These are phyloP conservation scores for Ptychoptera albimana DNA, from an alignment of 2,888 invertebrate species.

Conservation along the genomic window DNA sequence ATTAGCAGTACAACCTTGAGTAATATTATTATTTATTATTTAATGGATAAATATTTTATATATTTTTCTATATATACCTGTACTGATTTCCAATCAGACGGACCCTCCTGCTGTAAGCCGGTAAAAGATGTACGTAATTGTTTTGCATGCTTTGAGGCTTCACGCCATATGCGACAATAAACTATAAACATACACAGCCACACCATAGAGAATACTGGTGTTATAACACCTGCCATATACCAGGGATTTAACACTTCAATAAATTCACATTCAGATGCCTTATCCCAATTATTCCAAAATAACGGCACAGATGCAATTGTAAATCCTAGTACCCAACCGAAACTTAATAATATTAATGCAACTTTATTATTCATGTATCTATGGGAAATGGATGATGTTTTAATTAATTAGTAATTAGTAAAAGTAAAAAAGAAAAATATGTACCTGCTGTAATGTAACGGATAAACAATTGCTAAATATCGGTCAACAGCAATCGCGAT, in stretches of 20 bases:
- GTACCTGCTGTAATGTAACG: constrained; percentile 53
- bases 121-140: constrained; percentile 42
- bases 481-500: constrained; percentile 65
- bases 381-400: not conserved
- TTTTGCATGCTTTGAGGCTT: constrained; percentile 55
- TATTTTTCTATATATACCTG: constrained; percentile 45
- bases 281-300: constrained; percentile 63
- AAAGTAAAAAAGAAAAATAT: constrained; percentile 1
- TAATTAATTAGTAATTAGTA: not conserved
- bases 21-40: no score
- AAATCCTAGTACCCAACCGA: constrained; percentile 51
- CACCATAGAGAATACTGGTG: constrained; percentile 54
- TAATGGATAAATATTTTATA: no score
- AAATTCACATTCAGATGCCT: constrained; percentile 46
- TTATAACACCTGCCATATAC: constrained; percentile 36
- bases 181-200: constrained; percentile 61
- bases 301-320: constrained; percentile 51
- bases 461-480: constrained; percentile 65
- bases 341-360: constrained; percentile 42
- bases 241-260: constrained; percentile 41
- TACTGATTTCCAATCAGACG: constrained; percentile 58
- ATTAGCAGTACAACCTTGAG: constrained; percentile 58
- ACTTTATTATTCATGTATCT: constrained; percentile 52
- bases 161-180: constrained; percentile 64
- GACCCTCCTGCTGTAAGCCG: constrained; percentile 36